Evolutionary conservation across 2,113 vertebrate species (phyloP).

Genomic region (Vulpes vulpes): DNA sequence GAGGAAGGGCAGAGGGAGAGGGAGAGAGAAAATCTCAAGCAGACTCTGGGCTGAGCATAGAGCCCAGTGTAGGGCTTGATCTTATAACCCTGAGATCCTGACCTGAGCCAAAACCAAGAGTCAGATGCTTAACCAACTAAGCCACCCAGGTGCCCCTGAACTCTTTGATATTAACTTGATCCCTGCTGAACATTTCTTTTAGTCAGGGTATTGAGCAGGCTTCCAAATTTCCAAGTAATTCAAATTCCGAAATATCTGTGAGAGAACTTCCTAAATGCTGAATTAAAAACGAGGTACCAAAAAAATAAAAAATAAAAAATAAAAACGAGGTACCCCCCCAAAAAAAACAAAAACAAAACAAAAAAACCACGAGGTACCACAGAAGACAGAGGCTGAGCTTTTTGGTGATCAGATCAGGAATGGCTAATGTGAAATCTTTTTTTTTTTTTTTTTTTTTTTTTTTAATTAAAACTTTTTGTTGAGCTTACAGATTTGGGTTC

Average conservation of each 20-base stretch:
- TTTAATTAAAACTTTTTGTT: slow-evolving; percentile 39
- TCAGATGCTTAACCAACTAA: neutral
- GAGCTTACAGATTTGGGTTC: neutral
- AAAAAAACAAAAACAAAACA: neutral
- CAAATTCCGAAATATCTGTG: neutral
- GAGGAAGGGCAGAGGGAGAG: neutral
- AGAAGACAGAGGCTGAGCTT: neutral
- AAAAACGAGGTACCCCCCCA: neutral
- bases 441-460: neutral
- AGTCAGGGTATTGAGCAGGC: neutral
- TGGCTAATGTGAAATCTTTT: neutral
- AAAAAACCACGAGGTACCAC: neutral
- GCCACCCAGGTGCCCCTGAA: neutral
- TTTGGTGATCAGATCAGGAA: neutral
- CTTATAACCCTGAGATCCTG: neutral
- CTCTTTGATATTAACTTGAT: neutral
- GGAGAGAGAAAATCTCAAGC: neutral
- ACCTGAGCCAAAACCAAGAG: neutral
- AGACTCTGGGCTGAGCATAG: neutral
- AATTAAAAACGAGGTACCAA: neutral
- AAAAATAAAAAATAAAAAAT: neutral
- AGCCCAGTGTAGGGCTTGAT: neutral
- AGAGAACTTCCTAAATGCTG: neutral
- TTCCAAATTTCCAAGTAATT: slow-evolving; percentile 17
- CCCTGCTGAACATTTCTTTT: slow-evolving; percentile 45